Conservation (phyloP, 2,888 invertebrate species). For the Hydrotaea diabolus region DNA sequence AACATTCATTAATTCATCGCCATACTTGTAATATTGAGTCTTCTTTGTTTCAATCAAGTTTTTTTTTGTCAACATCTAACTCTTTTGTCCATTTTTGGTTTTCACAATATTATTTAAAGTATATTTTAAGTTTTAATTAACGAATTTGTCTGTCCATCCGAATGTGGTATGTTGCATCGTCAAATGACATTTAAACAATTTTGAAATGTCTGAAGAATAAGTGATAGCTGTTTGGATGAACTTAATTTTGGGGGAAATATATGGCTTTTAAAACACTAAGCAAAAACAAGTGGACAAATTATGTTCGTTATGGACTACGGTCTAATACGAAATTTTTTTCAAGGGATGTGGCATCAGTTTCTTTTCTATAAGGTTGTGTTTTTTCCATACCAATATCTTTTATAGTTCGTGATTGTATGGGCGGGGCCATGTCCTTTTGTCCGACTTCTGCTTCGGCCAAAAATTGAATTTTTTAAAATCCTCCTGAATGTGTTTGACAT, state of each 20-base stretch:
- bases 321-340: no score
- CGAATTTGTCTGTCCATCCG: background rate
- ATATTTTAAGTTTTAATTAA: conserved; percentile 23
- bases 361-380: no score
- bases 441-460: no score
- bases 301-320: no score
- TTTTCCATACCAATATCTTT: no score
- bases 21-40: background rate
- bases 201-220: background rate
- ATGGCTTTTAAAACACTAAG: no score
- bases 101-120: background rate
- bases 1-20: conserved; percentile 7
- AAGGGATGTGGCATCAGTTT: no score
- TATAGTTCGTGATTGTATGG: no score
- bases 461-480: no score
- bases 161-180: background rate
- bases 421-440: no score
- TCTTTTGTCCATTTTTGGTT: conserved; percentile 22
- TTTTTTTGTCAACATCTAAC: conserved; percentile 7
- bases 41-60: background rate
- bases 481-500: no score
- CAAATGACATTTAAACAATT: conserved; percentile 26
- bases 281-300: no score
- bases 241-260: background rate
- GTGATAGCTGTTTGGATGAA: background rate